Percentiles rank a stretch among this genome's conserved stretches.
Conservation (phyloP, 2,888 invertebrate genomes). For the Teleogryllus oceanicus region DNA sequence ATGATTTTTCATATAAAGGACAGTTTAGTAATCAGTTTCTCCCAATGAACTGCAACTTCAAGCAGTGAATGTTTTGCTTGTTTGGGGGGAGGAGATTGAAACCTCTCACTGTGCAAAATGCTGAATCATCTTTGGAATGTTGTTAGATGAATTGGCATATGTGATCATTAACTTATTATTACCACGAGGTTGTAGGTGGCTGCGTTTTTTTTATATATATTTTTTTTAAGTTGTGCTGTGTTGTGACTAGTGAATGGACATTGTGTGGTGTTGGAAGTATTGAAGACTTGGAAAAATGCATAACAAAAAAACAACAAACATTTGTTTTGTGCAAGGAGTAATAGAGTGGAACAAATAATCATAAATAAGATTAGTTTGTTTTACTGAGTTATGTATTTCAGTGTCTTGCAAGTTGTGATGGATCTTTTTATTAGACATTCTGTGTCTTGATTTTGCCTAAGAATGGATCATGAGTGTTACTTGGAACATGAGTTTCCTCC, state of each 20-base stretch:
- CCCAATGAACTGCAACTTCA: slow-evolving; percentile 25
- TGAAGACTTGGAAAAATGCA: slow-evolving; percentile 12
- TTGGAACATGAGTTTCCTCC: slow-evolving; percentile 26
- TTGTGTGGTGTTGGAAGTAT: slow-evolving; percentile 28
- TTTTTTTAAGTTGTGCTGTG: slow-evolving; percentile 30
- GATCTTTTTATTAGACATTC: slow-evolving; percentile 4
- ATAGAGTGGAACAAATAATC: slow-evolving; percentile 23
- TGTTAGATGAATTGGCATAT: slow-evolving; percentile 24
- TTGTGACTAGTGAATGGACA: slow-evolving; percentile 29
- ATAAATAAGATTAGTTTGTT: neutral
- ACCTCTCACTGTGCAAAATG: slow-evolving; percentile 26
- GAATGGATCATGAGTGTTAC: slow-evolving; percentile 30
- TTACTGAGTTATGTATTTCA: slow-evolving; percentile 21
- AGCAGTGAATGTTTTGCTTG: slow-evolving; percentile 29
- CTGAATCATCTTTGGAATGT: slow-evolving; percentile 23
- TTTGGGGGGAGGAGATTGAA: slow-evolving; percentile 24
- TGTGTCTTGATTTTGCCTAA: slow-evolving; percentile 27
- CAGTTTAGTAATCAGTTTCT: slow-evolving; percentile 26
- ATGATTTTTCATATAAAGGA: slow-evolving; percentile 20
- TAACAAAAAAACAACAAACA: slow-evolving; percentile 25
- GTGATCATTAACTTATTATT: slow-evolving; percentile 28
- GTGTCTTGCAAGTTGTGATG: slow-evolving; percentile 20
- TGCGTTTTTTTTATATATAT: slow-evolving; percentile 27
- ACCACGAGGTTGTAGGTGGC: slow-evolving; percentile 29
- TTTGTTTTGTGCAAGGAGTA: slow-evolving; percentile 28